A percentile compares a stretch with the other conserved stretches of the same genome.
These are phyloP conservation scores for Sicus ferrugineus DNA, from an alignment of 2,888 invertebrate genomes.

Conservation along the genomic window DNA sequence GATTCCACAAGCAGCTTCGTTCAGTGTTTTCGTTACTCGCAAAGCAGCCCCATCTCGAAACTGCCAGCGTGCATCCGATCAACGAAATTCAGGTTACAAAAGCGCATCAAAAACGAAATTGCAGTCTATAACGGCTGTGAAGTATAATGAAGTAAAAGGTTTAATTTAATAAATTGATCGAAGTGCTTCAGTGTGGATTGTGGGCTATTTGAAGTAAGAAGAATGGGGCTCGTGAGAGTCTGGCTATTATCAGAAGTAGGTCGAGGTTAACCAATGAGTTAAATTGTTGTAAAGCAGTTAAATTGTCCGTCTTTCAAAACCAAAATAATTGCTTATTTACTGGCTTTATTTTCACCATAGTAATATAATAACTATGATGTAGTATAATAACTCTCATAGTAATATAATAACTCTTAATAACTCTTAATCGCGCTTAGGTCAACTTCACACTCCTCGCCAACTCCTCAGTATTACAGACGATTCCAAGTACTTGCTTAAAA, in stretches of 20 bases:
- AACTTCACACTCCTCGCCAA: too few species aligned
- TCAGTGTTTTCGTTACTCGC: background rate
- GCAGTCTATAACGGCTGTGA: background rate
- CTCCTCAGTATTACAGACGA: too few species aligned
- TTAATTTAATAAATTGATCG: background rate
- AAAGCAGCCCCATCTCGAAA: slow-evolving; percentile 2
- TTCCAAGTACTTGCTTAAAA: too few species aligned
- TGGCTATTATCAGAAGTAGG: background rate
- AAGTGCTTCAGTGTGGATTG: background rate
- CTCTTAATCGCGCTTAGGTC: too few species aligned
- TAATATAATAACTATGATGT: too few species aligned
- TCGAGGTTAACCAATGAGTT: background rate
- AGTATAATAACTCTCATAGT: too few species aligned
- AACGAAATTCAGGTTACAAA: background rate
- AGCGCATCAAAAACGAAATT: slow-evolving; percentile 1
- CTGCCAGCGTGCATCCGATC: slow-evolving; percentile 6
- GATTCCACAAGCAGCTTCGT: slow-evolving; percentile 5
- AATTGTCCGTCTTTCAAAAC: background rate
- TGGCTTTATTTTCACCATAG: too few species aligned
- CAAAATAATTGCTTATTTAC: background rate
- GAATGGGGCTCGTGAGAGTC: background rate
- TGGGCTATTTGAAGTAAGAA: background rate
- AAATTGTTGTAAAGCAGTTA: background rate
- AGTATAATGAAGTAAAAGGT: background rate
- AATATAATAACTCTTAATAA: too few species aligned